Percentiles rank a stretch among this genome's conserved stretches.
Evolutionary conservation across 2,113 vertebrate genomes (phyloP).

Genomic region (Pseudolaguvia tuberculata): DNA sequence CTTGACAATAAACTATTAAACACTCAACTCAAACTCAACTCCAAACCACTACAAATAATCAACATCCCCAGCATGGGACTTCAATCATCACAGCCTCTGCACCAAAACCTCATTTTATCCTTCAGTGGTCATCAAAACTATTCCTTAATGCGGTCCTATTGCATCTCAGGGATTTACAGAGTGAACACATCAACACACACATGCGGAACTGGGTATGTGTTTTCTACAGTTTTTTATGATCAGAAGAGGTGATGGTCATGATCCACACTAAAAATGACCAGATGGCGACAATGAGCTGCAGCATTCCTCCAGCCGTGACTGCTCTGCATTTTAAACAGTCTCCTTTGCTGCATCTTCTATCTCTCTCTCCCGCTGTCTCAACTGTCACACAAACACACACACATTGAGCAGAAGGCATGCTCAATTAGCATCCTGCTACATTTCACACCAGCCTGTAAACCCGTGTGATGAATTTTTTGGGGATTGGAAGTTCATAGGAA

Average conservation of each 20-base stretch:
- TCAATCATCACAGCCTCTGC: slow-evolving; percentile 23
- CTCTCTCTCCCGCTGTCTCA: slow-evolving; percentile 47
- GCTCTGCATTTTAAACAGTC: slow-evolving; percentile 68
- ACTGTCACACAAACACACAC: slow-evolving; percentile 43
- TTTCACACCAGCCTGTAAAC: slow-evolving; percentile 52
- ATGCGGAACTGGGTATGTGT: slow-evolving; percentile 13
- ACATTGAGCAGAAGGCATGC: slow-evolving; percentile 27
- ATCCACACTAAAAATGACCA: slow-evolving; percentile 65
- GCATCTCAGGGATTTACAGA: slow-evolving; percentile 24
- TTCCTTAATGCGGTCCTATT: slow-evolving; percentile 24
- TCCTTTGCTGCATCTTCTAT: slow-evolving; percentile 43
- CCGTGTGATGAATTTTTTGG: slow-evolving; percentile 49
- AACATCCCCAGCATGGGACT: slow-evolving; percentile 10
- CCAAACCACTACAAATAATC: slow-evolving; percentile 29
- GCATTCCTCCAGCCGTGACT: slow-evolving; percentile 60
- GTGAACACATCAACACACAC: slow-evolving; percentile 29
- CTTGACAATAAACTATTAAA: slow-evolving; percentile 21
- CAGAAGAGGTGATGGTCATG: slow-evolving; percentile 50
- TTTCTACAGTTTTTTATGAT: slow-evolving; percentile 43
- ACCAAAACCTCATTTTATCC: slow-evolving; percentile 34
- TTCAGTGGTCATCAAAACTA: slow-evolving; percentile 24
- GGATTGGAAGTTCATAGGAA: slow-evolving; percentile 21
- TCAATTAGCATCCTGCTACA: slow-evolving; percentile 45
- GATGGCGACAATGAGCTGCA: slow-evolving; percentile 56
- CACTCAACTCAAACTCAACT: slow-evolving; percentile 21